Evolutionary conservation across 2,888 invertebrate species (phyloP), one percentile per base, ranked within the genome.

Genomic region (Trachelus troglodyta): DNA sequence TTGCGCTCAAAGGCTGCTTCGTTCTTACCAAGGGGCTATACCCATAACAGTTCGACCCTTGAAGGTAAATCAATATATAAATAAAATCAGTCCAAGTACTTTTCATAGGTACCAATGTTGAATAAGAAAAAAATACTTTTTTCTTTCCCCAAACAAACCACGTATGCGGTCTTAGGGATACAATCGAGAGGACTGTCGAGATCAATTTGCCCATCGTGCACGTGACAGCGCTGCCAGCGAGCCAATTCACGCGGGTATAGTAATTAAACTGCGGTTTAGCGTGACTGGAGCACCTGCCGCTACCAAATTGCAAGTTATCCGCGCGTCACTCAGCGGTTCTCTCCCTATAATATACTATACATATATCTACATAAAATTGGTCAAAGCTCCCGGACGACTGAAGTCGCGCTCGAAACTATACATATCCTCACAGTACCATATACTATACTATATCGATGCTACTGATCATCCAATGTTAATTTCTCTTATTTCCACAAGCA

Each of bases 181-280:
- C 74, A 79, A 69, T 37, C 34, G 34, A 69, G 74, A 77, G 34
- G 40, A 40, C 40, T 0, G 81, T 83, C 85, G 84, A 87, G 89
- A 90, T 89, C 89, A 89, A 90, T 90, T 90, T 87, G 87, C 86
- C 79, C 84, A 82, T 85, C 85, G 85, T 89, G 89, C 86, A 84
- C 85, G 89, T 88, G 90, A 89, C 89, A 89, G 87, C 85, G 83
- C 85, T 85, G 86, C 86, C 85, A 87, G 88, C 85, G 86, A 87
- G 88, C 87, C 88, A 88, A 89, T 89, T 89, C 89, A 85, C 88
- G 85, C 85, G 85, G 83, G 86, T 85, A 86, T 87, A 88, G 89
- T 89, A 89, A 89, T 90, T 89, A 89, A 89, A 89, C 88, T 89
- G 89, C 84, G 89, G 89, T 89, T 89, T 88, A 87, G 85, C 87